phyloP scores from a whole-genome alignment of 2,888 invertebrate genomes.

The Tanytarsus gracilentus region DNA sequence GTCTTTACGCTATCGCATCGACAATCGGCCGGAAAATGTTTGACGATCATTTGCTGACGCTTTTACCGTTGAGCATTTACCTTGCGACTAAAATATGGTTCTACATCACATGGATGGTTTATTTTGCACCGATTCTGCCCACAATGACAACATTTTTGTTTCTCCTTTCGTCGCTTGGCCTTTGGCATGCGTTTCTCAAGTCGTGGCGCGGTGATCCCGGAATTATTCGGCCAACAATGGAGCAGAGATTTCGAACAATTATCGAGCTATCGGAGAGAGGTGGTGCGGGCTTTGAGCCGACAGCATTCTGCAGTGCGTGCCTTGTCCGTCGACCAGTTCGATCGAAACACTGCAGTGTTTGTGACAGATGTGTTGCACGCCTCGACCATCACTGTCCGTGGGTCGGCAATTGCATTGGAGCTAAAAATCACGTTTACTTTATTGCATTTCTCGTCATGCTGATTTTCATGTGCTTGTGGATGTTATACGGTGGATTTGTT shows the following conservation, averaged over 20 bases:
- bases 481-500: slow-evolving; percentile 67
- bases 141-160: slow-evolving; percentile 50
- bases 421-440: slow-evolving; percentile 87
- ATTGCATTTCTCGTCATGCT: slow-evolving; percentile 80
- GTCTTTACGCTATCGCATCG: slow-evolving; percentile 63
- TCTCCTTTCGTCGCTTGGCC: slow-evolving; percentile 57
- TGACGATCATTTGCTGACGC: slow-evolving; percentile 75
- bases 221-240: slow-evolving; percentile 70
- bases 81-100: slow-evolving; percentile 94
- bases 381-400: slow-evolving; percentile 88
- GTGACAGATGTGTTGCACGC: slow-evolving; percentile 90
- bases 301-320: slow-evolving; percentile 94
- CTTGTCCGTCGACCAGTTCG: slow-evolving; percentile 85
- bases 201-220: slow-evolving; percentile 95
- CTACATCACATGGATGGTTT: slow-evolving; percentile 78
- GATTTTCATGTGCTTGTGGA: slow-evolving; percentile 66
- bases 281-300: slow-evolving; percentile 64
- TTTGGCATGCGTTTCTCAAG: slow-evolving; percentile 84
- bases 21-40: slow-evolving; percentile 67
- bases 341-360: slow-evolving; percentile 95
- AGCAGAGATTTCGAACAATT: slow-evolving; percentile 60
- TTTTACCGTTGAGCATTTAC: slow-evolving; percentile 88
- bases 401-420: slow-evolving; percentile 96
- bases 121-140: slow-evolving; percentile 51
- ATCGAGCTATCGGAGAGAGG: slow-evolving; percentile 15